Evolutionary conservation across 2,888 invertebrate species (phyloP).

Genomic region (Platerodrilus igneus): DNA sequence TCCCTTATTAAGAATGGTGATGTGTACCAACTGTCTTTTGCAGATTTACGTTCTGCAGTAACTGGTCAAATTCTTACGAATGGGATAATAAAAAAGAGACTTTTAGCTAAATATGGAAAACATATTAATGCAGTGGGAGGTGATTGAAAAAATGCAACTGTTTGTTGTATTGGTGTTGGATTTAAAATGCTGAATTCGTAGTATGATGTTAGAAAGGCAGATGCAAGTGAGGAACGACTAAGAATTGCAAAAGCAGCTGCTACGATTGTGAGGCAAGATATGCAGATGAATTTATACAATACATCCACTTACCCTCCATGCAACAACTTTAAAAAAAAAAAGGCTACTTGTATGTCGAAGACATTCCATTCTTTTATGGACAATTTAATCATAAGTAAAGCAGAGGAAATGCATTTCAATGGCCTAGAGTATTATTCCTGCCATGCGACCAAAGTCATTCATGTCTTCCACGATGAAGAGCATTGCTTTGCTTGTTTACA

Average conservation of each 20-base stretch:
- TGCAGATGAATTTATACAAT: no score
- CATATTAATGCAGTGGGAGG: conserved; percentile 2
- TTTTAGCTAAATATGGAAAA: background rate
- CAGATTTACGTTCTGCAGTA: conserved; percentile 4
- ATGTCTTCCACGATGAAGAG: no score
- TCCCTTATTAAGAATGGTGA: conserved; percentile 2
- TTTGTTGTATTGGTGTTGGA: conserved; percentile 5
- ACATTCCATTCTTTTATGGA: no score
- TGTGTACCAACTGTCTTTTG: conserved; percentile 3
- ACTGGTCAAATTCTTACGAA: background rate
- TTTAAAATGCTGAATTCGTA: conserved; percentile 2
- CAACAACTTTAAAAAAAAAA: no score
- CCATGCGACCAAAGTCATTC: no score
- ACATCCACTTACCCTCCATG: no score
- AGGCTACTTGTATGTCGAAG: no score
- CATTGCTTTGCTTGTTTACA: no score
- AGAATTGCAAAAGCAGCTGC: background rate
- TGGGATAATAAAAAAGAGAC: conserved; percentile 1
- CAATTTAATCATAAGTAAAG: no score
- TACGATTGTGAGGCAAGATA: no score
- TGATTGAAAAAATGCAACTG: conserved; percentile 3
- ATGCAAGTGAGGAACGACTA: background rate
- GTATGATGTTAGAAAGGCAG: conserved; percentile 4
- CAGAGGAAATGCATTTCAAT: no score
- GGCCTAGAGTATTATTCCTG: no score